Evolutionary conservation across 2,888 invertebrate species (phyloP), one percentile per base, ranked within the genome.

Genomic region (Carpatolechia fugitivella): DNA sequence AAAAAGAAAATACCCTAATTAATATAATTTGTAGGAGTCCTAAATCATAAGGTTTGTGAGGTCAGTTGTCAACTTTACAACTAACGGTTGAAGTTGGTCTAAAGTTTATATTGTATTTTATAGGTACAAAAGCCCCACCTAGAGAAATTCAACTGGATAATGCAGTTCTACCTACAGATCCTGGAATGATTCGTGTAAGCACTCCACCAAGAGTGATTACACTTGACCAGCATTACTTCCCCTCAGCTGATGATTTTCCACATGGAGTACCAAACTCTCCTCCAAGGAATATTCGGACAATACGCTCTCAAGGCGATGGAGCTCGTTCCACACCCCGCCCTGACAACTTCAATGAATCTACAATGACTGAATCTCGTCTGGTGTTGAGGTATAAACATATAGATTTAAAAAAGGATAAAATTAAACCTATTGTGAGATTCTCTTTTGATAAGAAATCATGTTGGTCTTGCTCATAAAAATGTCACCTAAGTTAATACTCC

Each of bases 161-260:
- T 90, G 94, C 96, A 11, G 93, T 96, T 60, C 83, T 96, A 75
- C 91, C 92, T 44, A 92, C 93, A 57, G 94, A 95, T 65, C 93
- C 94, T 33, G 92, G 93, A 14, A 93, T 94, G 85, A 92, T 96
- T 51, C 92, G 96, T 60, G 96, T 98, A 48, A 93, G 95, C 85
- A 98, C 98, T 16, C 98, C 98, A 3, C 98, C 98, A 10, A 92
- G 97, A 67, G 94, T 95, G 16, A 93, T 98, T 53, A 98, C 97
- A 10, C 90, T 98, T 54, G 95, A 96, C 67, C 95, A 95, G 70
- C 96, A 96, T 75, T 94, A 94, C 62, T 96, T 96, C 72, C 96
- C 96, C 35, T 92, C 94, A 24, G 93, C 92, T 60, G 91, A 92
- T 64, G 92, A 93, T 63, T 87, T 84, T 59, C 80, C 77, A 3